phyloP scores from a whole-genome alignment of 2,113 vertebrate genomes.

The Gymnobelideus leadbeateri region DNA sequence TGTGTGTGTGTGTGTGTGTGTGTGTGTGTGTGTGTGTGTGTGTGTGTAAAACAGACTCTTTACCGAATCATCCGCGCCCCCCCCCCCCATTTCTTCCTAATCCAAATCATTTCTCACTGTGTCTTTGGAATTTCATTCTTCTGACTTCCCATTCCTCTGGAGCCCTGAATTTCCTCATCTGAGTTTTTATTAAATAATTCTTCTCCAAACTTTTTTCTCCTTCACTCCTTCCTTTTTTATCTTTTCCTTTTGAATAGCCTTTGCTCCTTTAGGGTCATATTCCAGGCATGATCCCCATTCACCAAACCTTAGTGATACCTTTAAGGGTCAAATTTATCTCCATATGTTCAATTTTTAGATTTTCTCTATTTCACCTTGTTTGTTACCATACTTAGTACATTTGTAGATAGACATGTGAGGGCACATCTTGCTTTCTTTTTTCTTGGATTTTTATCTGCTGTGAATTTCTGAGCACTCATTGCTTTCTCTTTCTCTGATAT shows the following conservation, averaged over 20 bases:
- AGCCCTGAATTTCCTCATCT: neutral
- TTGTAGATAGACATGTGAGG: neutral
- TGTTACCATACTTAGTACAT: neutral
- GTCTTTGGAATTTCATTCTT: neutral
- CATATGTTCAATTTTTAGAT: neutral
- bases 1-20: neutral
- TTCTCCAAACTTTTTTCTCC: neutral
- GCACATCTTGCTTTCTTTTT: neutral
- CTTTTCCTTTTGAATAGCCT: neutral
- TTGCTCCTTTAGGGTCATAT: neutral
- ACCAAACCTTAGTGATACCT: neutral
- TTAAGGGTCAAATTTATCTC: neutral
- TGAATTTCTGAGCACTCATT: neutral
- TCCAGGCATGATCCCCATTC: neutral
- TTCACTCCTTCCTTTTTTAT: neutral
- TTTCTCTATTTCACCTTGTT: neutral
- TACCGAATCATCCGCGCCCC: neutral
- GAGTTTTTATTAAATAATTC: neutral
- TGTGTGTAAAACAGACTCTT: neutral
- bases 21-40: neutral
- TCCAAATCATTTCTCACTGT: neutral
- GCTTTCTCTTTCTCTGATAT: neutral
- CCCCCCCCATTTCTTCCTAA: neutral
- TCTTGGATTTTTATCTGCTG: neutral
- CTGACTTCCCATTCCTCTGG: neutral